A percentile compares a stretch with the other conserved stretches of the same genome.
These are phyloP conservation scores for Agrochola lychnidis DNA, from an alignment of 2,888 invertebrate species.

Conservation along the genomic window DNA sequence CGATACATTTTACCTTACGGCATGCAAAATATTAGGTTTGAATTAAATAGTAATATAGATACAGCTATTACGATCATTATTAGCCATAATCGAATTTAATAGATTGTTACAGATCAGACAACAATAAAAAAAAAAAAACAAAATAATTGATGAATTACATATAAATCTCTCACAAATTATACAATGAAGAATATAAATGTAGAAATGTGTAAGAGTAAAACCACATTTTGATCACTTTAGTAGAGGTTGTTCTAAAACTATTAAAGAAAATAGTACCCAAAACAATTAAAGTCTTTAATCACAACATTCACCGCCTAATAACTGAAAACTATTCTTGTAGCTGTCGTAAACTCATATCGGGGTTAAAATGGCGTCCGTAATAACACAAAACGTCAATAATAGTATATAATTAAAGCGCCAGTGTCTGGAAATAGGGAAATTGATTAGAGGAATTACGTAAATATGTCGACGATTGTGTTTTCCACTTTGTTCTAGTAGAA, in stretches of 20 bases:
- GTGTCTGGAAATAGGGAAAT: constrained; percentile 52
- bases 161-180: too few relatives aligned
- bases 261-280: constrained; percentile 10
- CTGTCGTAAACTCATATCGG: constrained; percentile 26
- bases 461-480: constrained; percentile 13
- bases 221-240: not conserved
- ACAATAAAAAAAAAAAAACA: too few relatives aligned
- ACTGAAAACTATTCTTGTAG: constrained; percentile 35
- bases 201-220: not conserved
- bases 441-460: constrained; percentile 44
- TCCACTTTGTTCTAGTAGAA: constrained; percentile 10
- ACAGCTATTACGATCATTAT: too few relatives aligned
- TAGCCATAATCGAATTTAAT: too few relatives aligned
- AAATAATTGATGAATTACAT: too few relatives aligned
- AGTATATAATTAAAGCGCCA: constrained; percentile 46
- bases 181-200: too few relatives aligned
- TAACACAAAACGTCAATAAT: constrained; percentile 56
- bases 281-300: not conserved
- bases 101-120: too few relatives aligned
- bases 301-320: constrained; percentile 8
- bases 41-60: too few relatives aligned
- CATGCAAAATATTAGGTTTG: too few relatives aligned
- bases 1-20: too few relatives aligned
- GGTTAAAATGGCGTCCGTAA: constrained; percentile 42
- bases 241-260: not conserved